Evolutionary conservation across 1,140 invertebrate genomes (phyloP), one percentile per base, ranked within the genome.

Genomic region (Zaprionus ghesquierei): DNA sequence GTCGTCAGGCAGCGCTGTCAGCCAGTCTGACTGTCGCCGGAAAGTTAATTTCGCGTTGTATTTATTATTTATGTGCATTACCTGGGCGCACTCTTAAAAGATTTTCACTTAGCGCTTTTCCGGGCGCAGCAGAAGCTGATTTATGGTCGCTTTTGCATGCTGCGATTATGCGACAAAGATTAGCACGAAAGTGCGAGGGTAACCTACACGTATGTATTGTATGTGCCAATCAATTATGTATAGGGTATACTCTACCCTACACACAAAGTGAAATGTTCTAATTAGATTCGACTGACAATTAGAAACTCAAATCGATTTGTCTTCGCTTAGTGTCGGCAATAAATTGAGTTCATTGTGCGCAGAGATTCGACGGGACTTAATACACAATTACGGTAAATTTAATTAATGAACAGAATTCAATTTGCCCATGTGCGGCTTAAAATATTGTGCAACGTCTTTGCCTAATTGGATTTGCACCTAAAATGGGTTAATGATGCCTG

Each of bases 1-100:
- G 35, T 41, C 35, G n/a, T n/a, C n/a, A n/a, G n/a, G n/a, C n/a
- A 41, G 35, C 75, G 1, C 18, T 8, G 41, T 18, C 41, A 46
- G 41, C 9, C 41, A 46, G n/a, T 41, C 35, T 6, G 77, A 74
- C 77, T 77, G 75, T 74, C 77, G 70, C 75, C 77, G 77, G 75
- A 77, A 82, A 82, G 79, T 82, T 82, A 82, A 82, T 82, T 82
- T 82, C 75, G 66, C 75, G 75, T 75, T 82, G 79, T 82, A 82
- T 82, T 82, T 82, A 82, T 82, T 82, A 82, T 82, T 82, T 82
- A 82, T 82, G 79, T 82, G 75, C 79, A 77, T 77, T 81, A 81
- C 79, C 77, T 70, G 61, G 79, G 49, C 49, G 62, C 65, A 41
- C 65, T 81, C 61, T 81, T 75, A 81, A 77, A 77, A 77, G 75